Conservation (phyloP, 2,113 vertebrate species). For the Pelusios castaneus region DNA sequence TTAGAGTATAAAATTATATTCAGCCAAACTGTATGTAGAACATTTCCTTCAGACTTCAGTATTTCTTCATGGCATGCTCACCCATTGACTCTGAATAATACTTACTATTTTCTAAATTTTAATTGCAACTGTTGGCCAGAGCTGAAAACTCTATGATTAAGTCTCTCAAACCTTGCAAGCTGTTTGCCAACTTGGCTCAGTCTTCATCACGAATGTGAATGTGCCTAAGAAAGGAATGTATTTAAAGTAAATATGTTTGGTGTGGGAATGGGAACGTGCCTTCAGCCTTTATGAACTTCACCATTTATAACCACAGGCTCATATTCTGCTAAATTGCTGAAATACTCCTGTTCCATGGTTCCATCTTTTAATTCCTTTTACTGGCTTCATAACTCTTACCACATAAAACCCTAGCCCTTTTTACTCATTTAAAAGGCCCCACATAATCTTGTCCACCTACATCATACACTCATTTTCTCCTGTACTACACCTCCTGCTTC, state of each 20-base stretch:
- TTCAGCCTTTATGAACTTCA: not conserved
- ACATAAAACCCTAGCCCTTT: not conserved
- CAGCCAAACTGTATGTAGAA: not conserved
- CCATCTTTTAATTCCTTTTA: not conserved
- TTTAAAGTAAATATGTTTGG: not conserved
- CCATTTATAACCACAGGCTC: not conserved
- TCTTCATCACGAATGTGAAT: not conserved
- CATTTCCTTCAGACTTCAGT: not conserved
- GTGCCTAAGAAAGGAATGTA: not conserved
- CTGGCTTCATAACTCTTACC: not conserved
- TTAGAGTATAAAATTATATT: not conserved
- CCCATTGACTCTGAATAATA: not conserved
- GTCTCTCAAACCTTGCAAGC: not conserved
- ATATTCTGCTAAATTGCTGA: not conserved
- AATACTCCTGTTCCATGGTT: not conserved
- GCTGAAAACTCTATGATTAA: not conserved
- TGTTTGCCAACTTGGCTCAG: not conserved
- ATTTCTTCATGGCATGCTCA: not conserved
- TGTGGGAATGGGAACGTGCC: not conserved
- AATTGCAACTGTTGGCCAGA: not conserved
- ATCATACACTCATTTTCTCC: not conserved
- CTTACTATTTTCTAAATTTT: not conserved
- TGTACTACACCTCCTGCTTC: not conserved
- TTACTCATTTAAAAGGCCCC: not conserved
- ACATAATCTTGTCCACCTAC: not conserved